Evolutionary conservation across 2,113 vertebrate species (phyloP).

Genomic region (Aegotheles bennettii): DNA sequence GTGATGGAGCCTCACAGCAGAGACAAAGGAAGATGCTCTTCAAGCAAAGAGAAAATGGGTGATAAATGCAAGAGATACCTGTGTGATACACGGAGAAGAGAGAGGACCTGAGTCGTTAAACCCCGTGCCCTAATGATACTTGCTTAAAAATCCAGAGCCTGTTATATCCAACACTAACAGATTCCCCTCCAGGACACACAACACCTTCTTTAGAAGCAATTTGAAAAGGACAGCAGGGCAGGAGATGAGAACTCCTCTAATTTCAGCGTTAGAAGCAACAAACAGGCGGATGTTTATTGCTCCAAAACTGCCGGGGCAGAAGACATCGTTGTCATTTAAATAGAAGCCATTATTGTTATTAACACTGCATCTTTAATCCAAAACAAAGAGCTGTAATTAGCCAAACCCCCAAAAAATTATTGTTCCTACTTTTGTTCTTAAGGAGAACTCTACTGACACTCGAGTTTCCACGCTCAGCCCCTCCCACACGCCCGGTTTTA

Average conservation of each 20-base stretch:
- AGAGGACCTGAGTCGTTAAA: not conserved
- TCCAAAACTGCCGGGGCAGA: not conserved
- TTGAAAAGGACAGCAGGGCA: not conserved
- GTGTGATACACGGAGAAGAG: not conserved
- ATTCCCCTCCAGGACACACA: not conserved
- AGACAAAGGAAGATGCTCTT: not conserved
- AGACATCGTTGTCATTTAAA: not conserved
- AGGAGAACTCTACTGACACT: not conserved
- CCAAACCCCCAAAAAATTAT: not conserved
- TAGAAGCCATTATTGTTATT: not conserved
- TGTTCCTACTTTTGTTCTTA: not conserved
- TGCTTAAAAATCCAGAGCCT: not conserved
- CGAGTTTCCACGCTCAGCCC: not conserved
- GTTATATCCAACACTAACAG: not conserved
- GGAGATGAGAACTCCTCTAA: not conserved
- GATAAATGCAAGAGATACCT: not conserved
- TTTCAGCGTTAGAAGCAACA: not conserved
- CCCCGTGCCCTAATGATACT: rapidly evolving
- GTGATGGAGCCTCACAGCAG: not conserved
- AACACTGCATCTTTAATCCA: not conserved
- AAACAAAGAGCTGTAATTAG: not conserved
- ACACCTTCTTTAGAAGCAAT: not conserved
- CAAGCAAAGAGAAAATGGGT: not conserved
- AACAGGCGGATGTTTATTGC: not conserved
- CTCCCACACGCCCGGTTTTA: not conserved